These are phyloP conservation scores for Anoplophora glabripennis DNA, from an alignment of 1,140 invertebrate species.

Conservation along the genomic window DNA sequence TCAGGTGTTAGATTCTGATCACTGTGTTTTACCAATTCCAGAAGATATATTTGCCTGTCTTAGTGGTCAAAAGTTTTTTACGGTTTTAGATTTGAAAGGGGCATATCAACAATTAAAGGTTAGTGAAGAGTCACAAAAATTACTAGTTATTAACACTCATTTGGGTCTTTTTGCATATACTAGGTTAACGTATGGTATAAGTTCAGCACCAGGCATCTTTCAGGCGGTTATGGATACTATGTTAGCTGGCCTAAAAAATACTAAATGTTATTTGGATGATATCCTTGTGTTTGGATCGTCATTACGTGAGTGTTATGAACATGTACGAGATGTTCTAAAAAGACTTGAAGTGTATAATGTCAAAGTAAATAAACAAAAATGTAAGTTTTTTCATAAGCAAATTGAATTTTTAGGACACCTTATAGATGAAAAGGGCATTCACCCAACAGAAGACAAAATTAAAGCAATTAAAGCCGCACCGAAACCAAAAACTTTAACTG, in stretches of 20 bases:
- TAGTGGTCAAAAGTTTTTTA: background rate
- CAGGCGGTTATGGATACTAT: constrained; percentile 12
- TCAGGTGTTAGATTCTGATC: constrained; percentile 36
- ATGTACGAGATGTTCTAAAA: constrained; percentile 18
- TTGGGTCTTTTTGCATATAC: background rate
- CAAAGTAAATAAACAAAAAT: constrained; percentile 14
- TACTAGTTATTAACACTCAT: constrained; percentile 1
- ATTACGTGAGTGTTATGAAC: background rate
- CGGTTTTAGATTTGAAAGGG: constrained; percentile 1
- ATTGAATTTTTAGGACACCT: constrained; percentile 6
- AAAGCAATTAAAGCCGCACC: background rate
- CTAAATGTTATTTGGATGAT: background rate
- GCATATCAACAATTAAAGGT: constrained; percentile 6
- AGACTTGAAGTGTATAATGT: constrained; percentile 12
- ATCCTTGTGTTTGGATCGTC: background rate
- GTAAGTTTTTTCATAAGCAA: constrained; percentile 9
- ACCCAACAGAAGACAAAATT: constrained; percentile 4
- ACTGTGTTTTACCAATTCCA: constrained; percentile 38
- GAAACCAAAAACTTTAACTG: background rate
- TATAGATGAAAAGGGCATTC: background rate
- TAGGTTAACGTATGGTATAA: too few relatives aligned
- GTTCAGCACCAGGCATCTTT: constrained; percentile 5
- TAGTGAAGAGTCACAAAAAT: background rate
- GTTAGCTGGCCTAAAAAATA: constrained; percentile 3
- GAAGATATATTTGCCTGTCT: constrained; percentile 2